phyloP scores from a whole-genome alignment of 2,797 vertebrate genomes.

The Thamnophis elegans region DNA sequence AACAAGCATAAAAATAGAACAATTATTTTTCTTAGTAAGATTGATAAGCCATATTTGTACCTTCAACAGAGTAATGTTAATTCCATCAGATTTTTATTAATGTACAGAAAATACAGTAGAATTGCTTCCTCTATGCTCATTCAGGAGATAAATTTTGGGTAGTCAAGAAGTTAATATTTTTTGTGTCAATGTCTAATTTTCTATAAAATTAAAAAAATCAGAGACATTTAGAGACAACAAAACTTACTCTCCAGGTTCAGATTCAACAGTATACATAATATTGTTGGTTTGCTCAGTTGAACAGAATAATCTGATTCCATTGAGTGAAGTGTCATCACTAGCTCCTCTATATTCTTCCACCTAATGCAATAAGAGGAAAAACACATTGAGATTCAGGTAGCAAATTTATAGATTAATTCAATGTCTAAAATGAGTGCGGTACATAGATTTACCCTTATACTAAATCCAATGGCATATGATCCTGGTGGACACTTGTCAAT shows the following conservation, averaged over 20 bases:
- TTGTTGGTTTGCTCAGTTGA: constrained; percentile 15
- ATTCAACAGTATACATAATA: constrained; percentile 62
- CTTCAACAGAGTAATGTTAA: not conserved
- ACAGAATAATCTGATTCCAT: constrained; percentile 75
- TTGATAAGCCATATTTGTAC: not conserved
- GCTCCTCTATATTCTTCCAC: constrained; percentile 67
- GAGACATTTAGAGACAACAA: not conserved
- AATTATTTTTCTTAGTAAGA: constrained; percentile 29
- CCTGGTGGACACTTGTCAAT: constrained; percentile 71
- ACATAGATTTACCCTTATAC: constrained; percentile 64
- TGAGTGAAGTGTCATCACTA: constrained; percentile 67
- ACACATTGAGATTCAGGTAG: not conserved
- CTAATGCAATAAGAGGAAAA: constrained; percentile 46
- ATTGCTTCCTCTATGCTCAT: not conserved
- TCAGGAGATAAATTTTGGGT: not conserved
- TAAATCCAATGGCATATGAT: constrained; percentile 73
- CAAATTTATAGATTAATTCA: not conserved
- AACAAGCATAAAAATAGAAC: not conserved
- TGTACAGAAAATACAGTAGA: not conserved
- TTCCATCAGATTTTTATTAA: not conserved
- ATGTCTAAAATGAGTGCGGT: not conserved
- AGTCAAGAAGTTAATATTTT: not conserved
- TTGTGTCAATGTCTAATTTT: constrained; percentile 8
- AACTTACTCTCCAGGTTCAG: constrained; percentile 65
- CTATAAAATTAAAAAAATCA: constrained; percentile 27